Evolutionary conservation across 2,113 vertebrate genomes (phyloP).

Genomic region (Austrofundulus limnaeus): DNA sequence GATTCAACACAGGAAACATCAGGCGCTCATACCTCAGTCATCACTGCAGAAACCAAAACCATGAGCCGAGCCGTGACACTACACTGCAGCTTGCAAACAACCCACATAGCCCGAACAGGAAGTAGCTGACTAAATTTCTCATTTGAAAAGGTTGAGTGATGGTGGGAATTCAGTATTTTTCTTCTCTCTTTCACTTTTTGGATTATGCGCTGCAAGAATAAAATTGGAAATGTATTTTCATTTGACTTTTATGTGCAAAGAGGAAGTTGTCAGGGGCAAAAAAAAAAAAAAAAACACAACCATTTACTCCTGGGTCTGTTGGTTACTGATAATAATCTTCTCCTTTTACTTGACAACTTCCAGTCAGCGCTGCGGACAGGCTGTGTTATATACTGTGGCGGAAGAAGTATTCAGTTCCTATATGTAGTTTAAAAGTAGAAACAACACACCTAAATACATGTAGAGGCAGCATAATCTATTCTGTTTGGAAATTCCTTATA

Average conservation of each 20-base stretch:
- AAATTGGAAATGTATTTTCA: not conserved
- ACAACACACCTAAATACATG: too few species aligned
- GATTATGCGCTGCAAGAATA: not conserved
- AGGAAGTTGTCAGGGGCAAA: conserved; percentile 7
- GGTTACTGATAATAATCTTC: conserved; percentile 27
- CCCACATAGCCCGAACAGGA: conserved; percentile 55
- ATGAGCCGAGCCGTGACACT: not conserved
- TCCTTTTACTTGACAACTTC: conserved; percentile 21
- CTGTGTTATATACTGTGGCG: not conserved
- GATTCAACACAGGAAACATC: not conserved
- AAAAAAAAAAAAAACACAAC: not conserved
- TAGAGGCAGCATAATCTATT: too few species aligned
- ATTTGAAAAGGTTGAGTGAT: conserved; percentile 29
- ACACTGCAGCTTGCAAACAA: conserved; percentile 51
- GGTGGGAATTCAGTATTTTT: conserved; percentile 3
- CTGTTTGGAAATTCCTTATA: too few species aligned
- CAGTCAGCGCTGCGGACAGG: conserved; percentile 7
- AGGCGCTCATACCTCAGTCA: not conserved
- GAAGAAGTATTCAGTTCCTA: not conserved
- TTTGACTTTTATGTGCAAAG: conserved; percentile 11
- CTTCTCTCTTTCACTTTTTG: conserved; percentile 42
- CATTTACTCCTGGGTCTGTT: too few species aligned
- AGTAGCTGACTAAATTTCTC: conserved; percentile 37
- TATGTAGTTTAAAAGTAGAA: not conserved
- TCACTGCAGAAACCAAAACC: not conserved